Conservation (phyloP, 2,113 vertebrate species). For the Hydropotes inermis region DNA sequence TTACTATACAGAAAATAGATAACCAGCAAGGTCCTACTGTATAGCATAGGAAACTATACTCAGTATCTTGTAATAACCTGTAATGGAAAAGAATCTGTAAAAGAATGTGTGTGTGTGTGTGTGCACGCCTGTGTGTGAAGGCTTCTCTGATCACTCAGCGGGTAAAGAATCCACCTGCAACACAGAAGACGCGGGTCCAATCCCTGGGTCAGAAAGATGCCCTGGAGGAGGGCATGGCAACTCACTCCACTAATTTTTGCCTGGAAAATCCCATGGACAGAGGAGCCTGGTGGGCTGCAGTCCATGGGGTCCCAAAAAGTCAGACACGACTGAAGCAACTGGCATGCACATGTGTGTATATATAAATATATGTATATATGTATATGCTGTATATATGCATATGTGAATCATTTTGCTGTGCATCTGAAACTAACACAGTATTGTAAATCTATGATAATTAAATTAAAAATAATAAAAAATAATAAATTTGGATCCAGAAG, state of each 20-base stretch:
- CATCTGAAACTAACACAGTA: not conserved
- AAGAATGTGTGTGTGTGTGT: not conserved
- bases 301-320: not conserved
- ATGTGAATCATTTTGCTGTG: not conserved
- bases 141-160: not conserved
- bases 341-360: not conserved
- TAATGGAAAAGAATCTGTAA: not conserved
- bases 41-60: not conserved
- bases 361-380: not conserved
- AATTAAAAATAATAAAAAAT: not conserved
- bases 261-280: not conserved
- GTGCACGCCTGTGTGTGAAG: not conserved
- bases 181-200: not conserved
- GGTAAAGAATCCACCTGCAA: not conserved
- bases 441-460: not conserved
- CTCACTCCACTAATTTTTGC: not conserved
- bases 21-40: not conserved
- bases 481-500: not conserved
- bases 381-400: not conserved
- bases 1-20: not conserved
- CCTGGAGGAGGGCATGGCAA: not conserved
- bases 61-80: not conserved
- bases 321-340: not conserved
- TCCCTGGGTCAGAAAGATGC: not conserved
- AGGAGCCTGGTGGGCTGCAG: not conserved